Conservation (phyloP, 2,888 invertebrate genomes). For the Rutpela maculata region DNA sequence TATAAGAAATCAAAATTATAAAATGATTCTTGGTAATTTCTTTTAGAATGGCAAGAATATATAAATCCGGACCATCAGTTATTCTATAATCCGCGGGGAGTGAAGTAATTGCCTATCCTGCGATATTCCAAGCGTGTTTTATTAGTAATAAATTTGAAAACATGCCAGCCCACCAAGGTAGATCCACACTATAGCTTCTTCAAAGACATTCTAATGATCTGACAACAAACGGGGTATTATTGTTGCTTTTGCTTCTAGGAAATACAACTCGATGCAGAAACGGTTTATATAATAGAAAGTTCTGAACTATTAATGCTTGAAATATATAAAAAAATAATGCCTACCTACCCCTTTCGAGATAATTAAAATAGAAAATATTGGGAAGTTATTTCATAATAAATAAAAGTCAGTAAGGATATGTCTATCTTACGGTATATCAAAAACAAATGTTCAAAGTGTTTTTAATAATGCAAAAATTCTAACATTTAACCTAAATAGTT, state of each 20-base stretch:
- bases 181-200: neutral
- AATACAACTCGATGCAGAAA: neutral
- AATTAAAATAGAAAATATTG: no score
- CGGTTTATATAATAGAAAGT: neutral
- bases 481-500: no score
- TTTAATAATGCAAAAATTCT: no score
- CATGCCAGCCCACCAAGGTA: slow-evolving; percentile 18
- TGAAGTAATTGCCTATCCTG: neutral
- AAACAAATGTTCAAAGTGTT: no score
- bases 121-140: slow-evolving; percentile 5
- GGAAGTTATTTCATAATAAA: no score
- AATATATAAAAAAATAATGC: no score
- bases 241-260: neutral
- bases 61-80: neutral
- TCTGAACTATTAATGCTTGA: neutral
- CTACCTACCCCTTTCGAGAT: no score
- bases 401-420: no score
- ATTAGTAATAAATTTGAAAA: slow-evolving; percentile 6
- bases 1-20: no score
- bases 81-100: slow-evolving; percentile 2
- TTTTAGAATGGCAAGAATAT: neutral
- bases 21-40: no score
- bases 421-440: no score
- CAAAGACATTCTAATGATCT: neutral
- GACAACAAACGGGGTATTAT: neutral